Conservation (phyloP, 2,113 vertebrate species). For the Dicaeum eximium region DNA sequence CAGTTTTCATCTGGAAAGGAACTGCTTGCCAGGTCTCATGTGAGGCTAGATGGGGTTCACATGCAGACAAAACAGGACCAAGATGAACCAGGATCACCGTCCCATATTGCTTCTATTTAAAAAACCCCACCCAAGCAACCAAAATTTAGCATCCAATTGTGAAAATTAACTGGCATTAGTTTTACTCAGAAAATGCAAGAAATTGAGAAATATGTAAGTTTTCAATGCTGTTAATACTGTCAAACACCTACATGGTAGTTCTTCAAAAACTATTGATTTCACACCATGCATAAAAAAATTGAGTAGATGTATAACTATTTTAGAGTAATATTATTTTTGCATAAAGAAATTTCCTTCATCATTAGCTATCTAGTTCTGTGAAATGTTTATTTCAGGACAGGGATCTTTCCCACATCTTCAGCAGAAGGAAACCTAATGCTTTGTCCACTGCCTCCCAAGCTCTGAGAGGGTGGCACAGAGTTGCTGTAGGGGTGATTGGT, state of each 20-base stretch:
- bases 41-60: background rate
- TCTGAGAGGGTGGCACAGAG: accelerated
- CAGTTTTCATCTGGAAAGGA: background rate
- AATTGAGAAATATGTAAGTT: background rate
- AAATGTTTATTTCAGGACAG: background rate
- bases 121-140: background rate
- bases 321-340: background rate
- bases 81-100: background rate
- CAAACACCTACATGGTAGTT: background rate
- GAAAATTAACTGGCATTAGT: background rate
- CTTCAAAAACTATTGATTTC: background rate
- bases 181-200: background rate
- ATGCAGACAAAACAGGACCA: background rate
- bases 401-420: background rate
- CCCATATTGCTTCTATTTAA: background rate
- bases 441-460: background rate
- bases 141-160: background rate
- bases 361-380: background rate
- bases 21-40: background rate
- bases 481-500: background rate
- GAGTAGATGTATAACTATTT: background rate
- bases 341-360: background rate
- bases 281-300: background rate
- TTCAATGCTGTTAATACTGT: background rate
- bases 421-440: background rate